phyloP scores from a whole-genome alignment of 2,113 vertebrate genomes.

The Cettia cetti region DNA sequence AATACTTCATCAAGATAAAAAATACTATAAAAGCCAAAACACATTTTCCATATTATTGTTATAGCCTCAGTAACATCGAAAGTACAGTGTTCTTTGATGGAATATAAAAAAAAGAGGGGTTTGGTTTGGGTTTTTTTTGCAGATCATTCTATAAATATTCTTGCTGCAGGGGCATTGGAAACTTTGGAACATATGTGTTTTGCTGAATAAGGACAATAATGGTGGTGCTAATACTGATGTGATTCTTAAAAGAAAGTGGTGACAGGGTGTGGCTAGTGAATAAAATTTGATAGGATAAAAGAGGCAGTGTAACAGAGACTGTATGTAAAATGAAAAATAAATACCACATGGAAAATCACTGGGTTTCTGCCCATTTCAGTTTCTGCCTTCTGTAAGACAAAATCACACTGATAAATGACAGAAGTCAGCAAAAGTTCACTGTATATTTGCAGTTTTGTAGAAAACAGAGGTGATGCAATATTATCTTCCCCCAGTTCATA shows the following conservation, averaged over 20 bases:
- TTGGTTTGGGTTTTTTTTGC: not conserved
- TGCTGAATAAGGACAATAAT: not conserved
- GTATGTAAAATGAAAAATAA: constrained; percentile 2
- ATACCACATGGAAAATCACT: not conserved
- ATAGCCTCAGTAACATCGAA: constrained; percentile 30
- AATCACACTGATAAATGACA: not conserved
- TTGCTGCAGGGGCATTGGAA: not conserved
- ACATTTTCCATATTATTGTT: constrained; percentile 30
- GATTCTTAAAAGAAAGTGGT: not conserved
- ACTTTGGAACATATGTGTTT: not conserved
- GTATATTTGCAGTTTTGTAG: not conserved
- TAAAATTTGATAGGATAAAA: not conserved
- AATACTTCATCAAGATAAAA: constrained; percentile 17
- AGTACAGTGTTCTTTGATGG: not conserved
- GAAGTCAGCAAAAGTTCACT: not conserved
- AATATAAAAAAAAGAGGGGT: not conserved
- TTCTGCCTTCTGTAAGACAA: not conserved
- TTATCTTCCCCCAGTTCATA: not conserved
- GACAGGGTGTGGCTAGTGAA: not conserved
- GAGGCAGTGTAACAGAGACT: not conserved
- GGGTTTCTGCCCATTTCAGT: not conserved
- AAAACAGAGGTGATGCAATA: not conserved
- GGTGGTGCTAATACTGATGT: not conserved
- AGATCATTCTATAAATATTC: not conserved
- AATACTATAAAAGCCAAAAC: constrained; percentile 14